Percentiles rank a stretch among this genome's conserved stretches.
Conservation (phyloP, 2,113 vertebrate species). For the Pteronura brasiliensis region DNA sequence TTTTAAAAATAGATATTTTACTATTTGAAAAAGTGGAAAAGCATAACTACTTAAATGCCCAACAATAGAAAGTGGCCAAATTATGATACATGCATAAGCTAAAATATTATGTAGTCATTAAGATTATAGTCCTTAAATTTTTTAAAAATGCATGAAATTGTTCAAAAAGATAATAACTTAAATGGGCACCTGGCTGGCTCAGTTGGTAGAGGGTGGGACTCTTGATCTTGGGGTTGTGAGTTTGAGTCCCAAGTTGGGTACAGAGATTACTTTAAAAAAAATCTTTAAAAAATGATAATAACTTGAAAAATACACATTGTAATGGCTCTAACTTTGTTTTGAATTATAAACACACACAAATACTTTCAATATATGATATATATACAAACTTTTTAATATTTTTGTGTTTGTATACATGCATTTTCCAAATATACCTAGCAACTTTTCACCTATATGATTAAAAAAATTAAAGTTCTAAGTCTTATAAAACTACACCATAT, state of each 20-base stretch:
- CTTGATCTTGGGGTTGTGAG: background rate
- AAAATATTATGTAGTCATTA: slow-evolving; percentile 1
- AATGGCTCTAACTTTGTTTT: background rate
- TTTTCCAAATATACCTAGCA: background rate
- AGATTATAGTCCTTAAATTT: background rate
- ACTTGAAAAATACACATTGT: background rate
- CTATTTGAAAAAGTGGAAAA: background rate
- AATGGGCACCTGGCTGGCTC: background rate
- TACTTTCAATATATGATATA: background rate
- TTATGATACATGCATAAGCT: background rate
- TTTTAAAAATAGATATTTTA: background rate
- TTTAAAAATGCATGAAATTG: background rate
- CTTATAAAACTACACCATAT: background rate
- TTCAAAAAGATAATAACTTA: background rate
- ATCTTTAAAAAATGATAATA: background rate
- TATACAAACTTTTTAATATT: background rate
- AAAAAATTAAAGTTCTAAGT: background rate
- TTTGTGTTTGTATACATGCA: background rate
- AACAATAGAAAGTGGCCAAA: background rate
- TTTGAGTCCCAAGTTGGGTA: background rate
- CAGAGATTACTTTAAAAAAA: background rate
- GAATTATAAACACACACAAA: background rate
- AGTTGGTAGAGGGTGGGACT: background rate
- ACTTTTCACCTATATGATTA: background rate
- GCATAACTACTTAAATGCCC: background rate